Evolutionary conservation across 1,140 invertebrate species (phyloP).

Genomic region (Penaeus vannamei): DNA sequence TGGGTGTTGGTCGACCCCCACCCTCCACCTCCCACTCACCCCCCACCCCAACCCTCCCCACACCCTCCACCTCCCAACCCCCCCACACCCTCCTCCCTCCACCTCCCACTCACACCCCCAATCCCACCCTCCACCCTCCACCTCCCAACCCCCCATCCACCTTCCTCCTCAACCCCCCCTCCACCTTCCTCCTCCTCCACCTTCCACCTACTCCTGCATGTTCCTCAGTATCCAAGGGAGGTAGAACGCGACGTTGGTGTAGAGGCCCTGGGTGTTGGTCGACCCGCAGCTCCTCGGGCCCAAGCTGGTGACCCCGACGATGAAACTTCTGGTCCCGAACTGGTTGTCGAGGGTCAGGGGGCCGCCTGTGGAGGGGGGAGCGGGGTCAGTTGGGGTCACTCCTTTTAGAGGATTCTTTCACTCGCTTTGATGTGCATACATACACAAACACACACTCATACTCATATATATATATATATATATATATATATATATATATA

Average conservation of each 20-base stretch:
- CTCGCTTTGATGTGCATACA: background rate
- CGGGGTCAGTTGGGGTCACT: background rate
- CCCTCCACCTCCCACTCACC: too few relatives aligned
- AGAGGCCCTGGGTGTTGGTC: background rate
- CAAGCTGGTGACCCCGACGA: background rate
- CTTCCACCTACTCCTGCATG: background rate
- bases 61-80: too few relatives aligned
- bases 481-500: background rate
- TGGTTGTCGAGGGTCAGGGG: background rate
- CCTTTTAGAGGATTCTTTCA: background rate
- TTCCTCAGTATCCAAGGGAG: background rate
- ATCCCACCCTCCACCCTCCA: background rate
- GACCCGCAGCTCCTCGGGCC: background rate
- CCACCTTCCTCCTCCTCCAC: background rate
- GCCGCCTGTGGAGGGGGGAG: background rate
- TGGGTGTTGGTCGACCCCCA: background rate
- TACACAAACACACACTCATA: background rate
- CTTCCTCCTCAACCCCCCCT: too few relatives aligned
- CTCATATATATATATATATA: background rate
- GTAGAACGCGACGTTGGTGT: background rate
- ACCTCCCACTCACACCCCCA: too few relatives aligned
- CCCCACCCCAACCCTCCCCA: too few relatives aligned
- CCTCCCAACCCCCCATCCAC: background rate
- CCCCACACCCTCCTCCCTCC: too few relatives aligned
- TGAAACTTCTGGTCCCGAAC: background rate